A percentile compares a stretch with the other conserved stretches of the same genome.
These are phyloP conservation scores for Coelopa frigida DNA, from an alignment of 1,140 invertebrate genomes.

Conservation along the genomic window DNA sequence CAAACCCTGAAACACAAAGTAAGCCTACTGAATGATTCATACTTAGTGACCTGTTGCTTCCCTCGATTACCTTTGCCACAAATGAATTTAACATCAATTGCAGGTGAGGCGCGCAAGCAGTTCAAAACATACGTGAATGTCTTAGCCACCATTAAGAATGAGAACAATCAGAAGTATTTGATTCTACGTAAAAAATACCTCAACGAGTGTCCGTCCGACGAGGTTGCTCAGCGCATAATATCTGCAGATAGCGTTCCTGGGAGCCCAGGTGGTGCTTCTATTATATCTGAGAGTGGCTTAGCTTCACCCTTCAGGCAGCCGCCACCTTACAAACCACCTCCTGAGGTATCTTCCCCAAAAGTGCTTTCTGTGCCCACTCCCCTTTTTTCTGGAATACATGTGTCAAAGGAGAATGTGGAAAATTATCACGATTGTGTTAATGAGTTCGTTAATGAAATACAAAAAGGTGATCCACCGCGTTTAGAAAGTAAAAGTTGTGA, in stretches of 20 bases:
- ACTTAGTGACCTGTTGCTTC: too few species aligned
- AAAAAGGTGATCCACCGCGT: slow-evolving; percentile 3
- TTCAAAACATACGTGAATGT: slow-evolving; percentile 90
- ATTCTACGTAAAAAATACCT: slow-evolving; percentile 71
- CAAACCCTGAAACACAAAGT: slow-evolving; percentile 47
- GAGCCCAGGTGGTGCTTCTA: slow-evolving; percentile 27
- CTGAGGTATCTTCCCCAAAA: slow-evolving; percentile 45
- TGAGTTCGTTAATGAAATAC: slow-evolving; percentile 22
- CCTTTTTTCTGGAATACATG: too few species aligned
- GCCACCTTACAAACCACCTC: slow-evolving; percentile 61
- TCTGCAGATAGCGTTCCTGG: slow-evolving; percentile 27
- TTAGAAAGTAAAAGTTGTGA: slow-evolving; percentile 13
- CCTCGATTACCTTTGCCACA: too few species aligned
- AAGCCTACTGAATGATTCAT: too few species aligned
- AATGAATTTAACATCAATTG: too few species aligned
- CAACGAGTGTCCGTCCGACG: slow-evolving; percentile 45
- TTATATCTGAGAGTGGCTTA: slow-evolving; percentile 26
- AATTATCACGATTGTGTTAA: slow-evolving; percentile 38
- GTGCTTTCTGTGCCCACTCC: slow-evolving; percentile 3
- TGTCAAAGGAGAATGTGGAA: slow-evolving; percentile 25
- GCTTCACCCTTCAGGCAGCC: slow-evolving; percentile 44
- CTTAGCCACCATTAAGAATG: slow-evolving; percentile 73
- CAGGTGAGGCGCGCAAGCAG: slow-evolving; percentile 72
- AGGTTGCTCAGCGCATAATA: slow-evolving; percentile 42
- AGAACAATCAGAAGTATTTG: slow-evolving; percentile 75